Conservation (phyloP, 2,888 invertebrate species). For the Drosophila testacea region DNA sequence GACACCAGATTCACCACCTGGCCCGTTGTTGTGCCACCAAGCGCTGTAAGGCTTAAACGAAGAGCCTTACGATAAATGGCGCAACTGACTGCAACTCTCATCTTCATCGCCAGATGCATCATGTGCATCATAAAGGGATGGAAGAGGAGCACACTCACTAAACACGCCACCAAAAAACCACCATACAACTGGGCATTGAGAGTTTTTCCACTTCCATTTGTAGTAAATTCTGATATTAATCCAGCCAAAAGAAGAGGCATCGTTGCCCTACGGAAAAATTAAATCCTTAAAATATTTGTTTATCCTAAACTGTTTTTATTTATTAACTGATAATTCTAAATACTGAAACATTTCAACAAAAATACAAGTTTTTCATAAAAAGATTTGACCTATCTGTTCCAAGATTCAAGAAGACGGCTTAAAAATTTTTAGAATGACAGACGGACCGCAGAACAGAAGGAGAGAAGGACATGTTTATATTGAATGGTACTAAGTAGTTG, state of each 20-base stretch:
- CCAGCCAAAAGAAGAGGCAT: slow-evolving; percentile 89
- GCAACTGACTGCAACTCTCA: slow-evolving; percentile 89
- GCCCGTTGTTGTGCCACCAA: slow-evolving; percentile 91
- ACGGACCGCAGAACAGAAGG: too few relatives aligned
- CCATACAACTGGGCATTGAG: slow-evolving; percentile 91
- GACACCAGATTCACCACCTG: slow-evolving; percentile 95
- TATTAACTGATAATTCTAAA: too few relatives aligned
- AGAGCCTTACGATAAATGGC: slow-evolving; percentile 89
- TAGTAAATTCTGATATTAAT: slow-evolving; percentile 87
- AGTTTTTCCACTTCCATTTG: slow-evolving; percentile 41
- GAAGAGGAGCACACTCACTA: slow-evolving; percentile 90
- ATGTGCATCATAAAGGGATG: slow-evolving; percentile 95
- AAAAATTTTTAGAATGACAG: too few relatives aligned
- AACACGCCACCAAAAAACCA: slow-evolving; percentile 89
- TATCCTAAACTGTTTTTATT: too few relatives aligned
- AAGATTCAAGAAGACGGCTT: too few relatives aligned
- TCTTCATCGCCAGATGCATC: slow-evolving; percentile 88
- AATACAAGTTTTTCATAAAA: too few relatives aligned
- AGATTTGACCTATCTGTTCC: too few relatives aligned
- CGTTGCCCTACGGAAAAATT: slow-evolving; percentile 86
- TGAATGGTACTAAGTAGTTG: too few relatives aligned
- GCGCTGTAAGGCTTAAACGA: slow-evolving; percentile 89
- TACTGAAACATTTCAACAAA: too few relatives aligned
- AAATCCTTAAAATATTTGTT: neutral
- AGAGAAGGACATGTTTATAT: too few relatives aligned